Percentiles rank a stretch among this genome's conserved stretches.
Conservation (phyloP, 2,797 vertebrate species). For the Phoeniculus purpureus region DNA sequence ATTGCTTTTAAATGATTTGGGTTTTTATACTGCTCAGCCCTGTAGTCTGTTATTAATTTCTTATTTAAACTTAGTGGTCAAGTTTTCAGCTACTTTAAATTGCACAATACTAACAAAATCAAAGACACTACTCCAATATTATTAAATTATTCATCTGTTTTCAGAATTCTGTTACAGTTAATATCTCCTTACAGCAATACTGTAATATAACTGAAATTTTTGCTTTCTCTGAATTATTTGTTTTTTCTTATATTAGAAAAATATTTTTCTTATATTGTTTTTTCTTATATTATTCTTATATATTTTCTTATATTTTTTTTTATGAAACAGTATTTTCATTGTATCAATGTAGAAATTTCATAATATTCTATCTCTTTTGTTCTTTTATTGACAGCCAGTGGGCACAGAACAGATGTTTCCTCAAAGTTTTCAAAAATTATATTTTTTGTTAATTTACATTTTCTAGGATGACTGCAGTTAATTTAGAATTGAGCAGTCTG, state of each 20-base stretch:
- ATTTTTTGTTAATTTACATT: background rate
- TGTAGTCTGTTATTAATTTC: background rate
- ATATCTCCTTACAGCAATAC: background rate
- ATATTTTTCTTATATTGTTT: background rate
- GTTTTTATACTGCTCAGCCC: background rate
- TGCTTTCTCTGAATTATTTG: background rate
- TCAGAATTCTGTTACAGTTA: background rate
- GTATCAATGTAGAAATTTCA: background rate
- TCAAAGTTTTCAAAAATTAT: background rate
- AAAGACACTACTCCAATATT: background rate
- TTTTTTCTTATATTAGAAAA: background rate
- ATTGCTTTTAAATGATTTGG: background rate
- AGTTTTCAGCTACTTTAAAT: constrained; percentile 4
- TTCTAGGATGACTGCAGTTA: background rate
- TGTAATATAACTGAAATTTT: background rate
- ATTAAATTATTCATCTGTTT: background rate
- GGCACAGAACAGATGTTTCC: background rate
- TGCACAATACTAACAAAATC: background rate
- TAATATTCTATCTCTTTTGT: background rate
- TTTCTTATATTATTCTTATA: no score
- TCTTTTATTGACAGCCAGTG: background rate
- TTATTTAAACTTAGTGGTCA: background rate
- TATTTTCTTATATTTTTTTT: no score
- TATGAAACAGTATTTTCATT: background rate
- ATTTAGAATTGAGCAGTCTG: background rate